Base-by-base conservation (phyloP, 2,888 invertebrate species). In the Chydorus sphaericus region DNA sequence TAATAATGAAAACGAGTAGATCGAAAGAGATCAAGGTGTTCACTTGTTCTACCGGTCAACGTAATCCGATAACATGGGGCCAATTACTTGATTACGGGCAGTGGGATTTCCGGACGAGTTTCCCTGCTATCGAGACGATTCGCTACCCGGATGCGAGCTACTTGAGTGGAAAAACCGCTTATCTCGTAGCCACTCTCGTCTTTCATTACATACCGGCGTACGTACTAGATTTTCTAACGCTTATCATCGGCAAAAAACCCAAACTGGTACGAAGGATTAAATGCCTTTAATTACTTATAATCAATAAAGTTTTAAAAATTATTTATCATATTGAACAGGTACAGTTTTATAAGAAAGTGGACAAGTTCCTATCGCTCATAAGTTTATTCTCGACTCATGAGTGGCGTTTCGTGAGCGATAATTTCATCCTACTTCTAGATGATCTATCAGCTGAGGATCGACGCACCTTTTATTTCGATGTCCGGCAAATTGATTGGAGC, bases 321-420 rank as follows among this genome's bases (percentile, higher is more conserved):
- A n/a, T n/a, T n/a, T n/a, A n/a, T n/a, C n/a, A n/a, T n/a, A n/a
- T n/a, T n/a, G n/a, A n/a, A n/a, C n/a, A n/a, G 87, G 81, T 89
- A 56, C 79, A 81, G 65, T 79, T 90, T 56, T 91, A 92, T 69
- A 81, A 81, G 65, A 89, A 87, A 69, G 74, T 93, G 62, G 81
- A 82, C 65, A 86, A 87, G 70, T 88, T 91, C 11, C 84, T 91
- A 38, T 79, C 80, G 57, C 88, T 88, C 67, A 75, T 93, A 65
- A 85, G 90, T 67, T 93, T 90, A 73, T 93, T 93, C 73, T 89
- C 90, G 59, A 86, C 84, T 55, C 83, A 89, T 65, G 85, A 92
- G 66, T 93, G 93, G 93, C 79, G 83, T 64, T 93, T 93, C 73
- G 80, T 83, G 58, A 87, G 88, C 66, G 82, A 83, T 65, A 89